Evolutionary conservation across 2,797 vertebrate genomes (phyloP).

Genomic region (Percopsis omiscomaycus): DNA sequence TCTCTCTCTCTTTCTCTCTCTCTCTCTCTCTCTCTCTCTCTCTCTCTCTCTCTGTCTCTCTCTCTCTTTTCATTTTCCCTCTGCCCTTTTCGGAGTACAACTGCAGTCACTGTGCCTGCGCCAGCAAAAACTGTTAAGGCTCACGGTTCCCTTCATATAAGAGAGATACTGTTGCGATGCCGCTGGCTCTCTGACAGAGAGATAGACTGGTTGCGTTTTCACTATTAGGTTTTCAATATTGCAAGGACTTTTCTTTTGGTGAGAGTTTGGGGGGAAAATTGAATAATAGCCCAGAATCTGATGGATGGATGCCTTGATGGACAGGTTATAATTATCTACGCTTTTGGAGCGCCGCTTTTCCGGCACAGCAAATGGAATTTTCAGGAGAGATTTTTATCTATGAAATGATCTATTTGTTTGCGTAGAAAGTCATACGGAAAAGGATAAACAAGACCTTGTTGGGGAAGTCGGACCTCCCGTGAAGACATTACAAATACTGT

Average conservation of each 20-base stretch:
- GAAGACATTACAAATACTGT: constrained; percentile 71
- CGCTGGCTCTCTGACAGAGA: constrained; percentile 36
- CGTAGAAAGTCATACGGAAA: constrained; percentile 33
- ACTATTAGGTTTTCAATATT: constrained; percentile 26
- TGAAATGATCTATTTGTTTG: constrained; percentile 57
- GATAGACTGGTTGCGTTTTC: constrained; percentile 36
- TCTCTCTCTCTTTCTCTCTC: neutral
- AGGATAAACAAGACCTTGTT: constrained; percentile 46
- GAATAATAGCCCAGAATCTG: constrained; percentile 31
- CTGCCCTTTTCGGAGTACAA: constrained; percentile 37
- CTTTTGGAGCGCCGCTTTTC: constrained; percentile 46
- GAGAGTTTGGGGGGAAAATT: constrained; percentile 13
- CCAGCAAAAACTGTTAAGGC: constrained; percentile 44
- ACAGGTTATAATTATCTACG: constrained; percentile 36
- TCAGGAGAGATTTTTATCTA: constrained; percentile 40
- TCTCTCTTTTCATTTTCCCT: neutral
- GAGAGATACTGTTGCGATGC: constrained; percentile 46
- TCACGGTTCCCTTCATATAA: constrained; percentile 55
- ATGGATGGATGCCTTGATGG: constrained; percentile 27
- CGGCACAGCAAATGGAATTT: constrained; percentile 36
- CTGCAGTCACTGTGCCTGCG: constrained; percentile 38
- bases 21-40: neutral
- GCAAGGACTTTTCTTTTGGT: neutral
- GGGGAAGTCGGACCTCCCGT: constrained; percentile 56
- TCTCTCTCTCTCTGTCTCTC: neutral